Evolutionary conservation across 2,888 invertebrate genomes (phyloP).

Genomic region (Microlaimidae sp.): DNA sequence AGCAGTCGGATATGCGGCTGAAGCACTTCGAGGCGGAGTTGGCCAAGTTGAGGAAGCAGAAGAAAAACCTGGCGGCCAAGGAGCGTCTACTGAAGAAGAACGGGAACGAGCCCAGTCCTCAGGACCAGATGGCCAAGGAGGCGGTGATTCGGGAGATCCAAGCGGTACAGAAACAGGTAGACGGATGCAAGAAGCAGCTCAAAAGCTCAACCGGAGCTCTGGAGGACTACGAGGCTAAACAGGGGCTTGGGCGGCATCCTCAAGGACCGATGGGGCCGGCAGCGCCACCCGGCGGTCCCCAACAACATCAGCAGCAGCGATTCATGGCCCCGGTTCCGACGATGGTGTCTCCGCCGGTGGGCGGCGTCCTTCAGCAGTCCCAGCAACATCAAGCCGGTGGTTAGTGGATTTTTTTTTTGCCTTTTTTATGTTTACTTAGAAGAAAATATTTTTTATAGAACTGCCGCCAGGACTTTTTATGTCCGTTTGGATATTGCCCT

Average conservation of each 20-base stretch:
- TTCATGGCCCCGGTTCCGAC: too few relatives aligned
- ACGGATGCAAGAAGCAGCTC: background rate
- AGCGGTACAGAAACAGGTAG: background rate
- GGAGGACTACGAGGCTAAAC: background rate
- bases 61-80: slow-evolving; percentile 29
- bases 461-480: too few relatives aligned
- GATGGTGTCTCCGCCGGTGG: too few relatives aligned
- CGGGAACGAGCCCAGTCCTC: background rate
- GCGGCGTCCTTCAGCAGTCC: too few relatives aligned
- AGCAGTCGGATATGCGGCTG: slow-evolving; percentile 5
- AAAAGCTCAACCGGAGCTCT: background rate
- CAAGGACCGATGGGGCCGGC: background rate
- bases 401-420: too few relatives aligned
- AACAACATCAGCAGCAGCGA: too few relatives aligned
- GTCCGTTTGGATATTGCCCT: too few relatives aligned
- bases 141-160: background rate
- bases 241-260: background rate
- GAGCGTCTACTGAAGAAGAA: slow-evolving; percentile 21
- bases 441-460: too few relatives aligned
- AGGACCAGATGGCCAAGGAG: background rate
- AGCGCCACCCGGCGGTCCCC: too few relatives aligned
- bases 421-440: too few relatives aligned
- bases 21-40: slow-evolving; percentile 18
- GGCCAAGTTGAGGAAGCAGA: slow-evolving; percentile 22
- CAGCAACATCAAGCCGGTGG: too few relatives aligned